phyloP scores from a whole-genome alignment of 2,113 vertebrate species.

The Crotalus tigris region DNA sequence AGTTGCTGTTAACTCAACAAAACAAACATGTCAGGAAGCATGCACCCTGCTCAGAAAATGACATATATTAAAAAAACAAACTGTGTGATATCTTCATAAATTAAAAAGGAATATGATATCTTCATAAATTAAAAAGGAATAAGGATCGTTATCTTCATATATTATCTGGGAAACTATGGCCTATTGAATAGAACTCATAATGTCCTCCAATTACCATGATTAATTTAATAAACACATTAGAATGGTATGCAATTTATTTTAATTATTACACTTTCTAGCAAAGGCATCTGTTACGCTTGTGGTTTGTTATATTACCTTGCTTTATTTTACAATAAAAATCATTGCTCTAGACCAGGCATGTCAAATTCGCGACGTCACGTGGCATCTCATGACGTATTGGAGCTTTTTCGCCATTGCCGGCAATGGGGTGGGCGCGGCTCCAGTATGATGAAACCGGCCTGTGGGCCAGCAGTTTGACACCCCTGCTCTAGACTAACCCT shows the following conservation, averaged over 20 bases:
- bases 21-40: constrained; percentile 21
- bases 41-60: background rate
- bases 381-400: rapidly evolving
- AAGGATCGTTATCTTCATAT: background rate
- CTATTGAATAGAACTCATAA: background rate
- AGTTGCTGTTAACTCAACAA: background rate
- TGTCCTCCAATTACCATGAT: constrained; percentile 8
- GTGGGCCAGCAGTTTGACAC: too few species aligned
- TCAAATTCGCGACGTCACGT: too few species aligned
- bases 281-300: constrained; percentile 6
- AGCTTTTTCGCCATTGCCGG: too few species aligned
- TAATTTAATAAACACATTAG: background rate
- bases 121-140: constrained; percentile 12
- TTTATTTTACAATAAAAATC: constrained; percentile 34
- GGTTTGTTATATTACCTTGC: constrained; percentile 35
- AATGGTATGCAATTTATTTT: background rate
- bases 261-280: constrained; percentile 22
- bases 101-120: constrained; percentile 8
- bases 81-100: constrained; percentile 18
- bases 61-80: background rate
- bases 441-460: too few species aligned
- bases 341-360: constrained; percentile 24
- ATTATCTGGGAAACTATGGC: constrained; percentile 29
- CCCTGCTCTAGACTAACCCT: constrained; percentile 28
- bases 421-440: too few species aligned